Evolutionary conservation across 1,140 invertebrate genomes (phyloP), one percentile per base, ranked within the genome.

Genomic region (Colletes latitarsis): DNA sequence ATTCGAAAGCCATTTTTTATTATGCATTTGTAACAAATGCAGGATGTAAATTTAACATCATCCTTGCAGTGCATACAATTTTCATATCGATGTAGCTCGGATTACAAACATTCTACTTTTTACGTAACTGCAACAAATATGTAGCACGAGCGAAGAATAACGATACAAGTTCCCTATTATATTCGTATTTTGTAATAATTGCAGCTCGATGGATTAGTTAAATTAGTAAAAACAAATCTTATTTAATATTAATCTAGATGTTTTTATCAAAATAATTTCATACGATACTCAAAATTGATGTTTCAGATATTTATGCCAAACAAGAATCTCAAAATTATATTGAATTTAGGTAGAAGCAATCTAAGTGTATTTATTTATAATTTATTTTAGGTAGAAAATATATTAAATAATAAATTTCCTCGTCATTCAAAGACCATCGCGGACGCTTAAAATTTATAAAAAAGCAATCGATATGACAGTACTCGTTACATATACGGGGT

Each of bases 301-400:
- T 86, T 87, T 87, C 87, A 89, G 86, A 88, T 87, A 85, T 90
- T 81, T 81, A 75, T 73, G 86, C 41, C 69, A 86, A 89, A 89
- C 84, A 82, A 86, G 84, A 90, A 89, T 92, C 88, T 91, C 89
- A 83, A 92, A 92, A 90, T 88, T 89, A 58, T 90, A 88, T 89
- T 90, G 84, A 92, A 93, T 93, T 93, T 93, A 93, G 92, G 90
- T 93, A 93, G 92, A 90, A 88, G 80, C 89, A 89, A 92, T 89
- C 89, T 92, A 92, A 91, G 90, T 91, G 82, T 92, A 93, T 93
- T 93, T 93, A 93, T 93, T 93, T 91, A 89, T 93, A 93, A 93
- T 93, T 93, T 93, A 93, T 93, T 93, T 82, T 93, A 93, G 92
- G 89, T 92, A 92, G 91, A 92, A 88, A 91, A 91, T 90, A 91